Evolutionary conservation across 1,140 invertebrate genomes (phyloP), one percentile per base, ranked within the genome.

Genomic region (Mizuhopecten yessoensis): DNA sequence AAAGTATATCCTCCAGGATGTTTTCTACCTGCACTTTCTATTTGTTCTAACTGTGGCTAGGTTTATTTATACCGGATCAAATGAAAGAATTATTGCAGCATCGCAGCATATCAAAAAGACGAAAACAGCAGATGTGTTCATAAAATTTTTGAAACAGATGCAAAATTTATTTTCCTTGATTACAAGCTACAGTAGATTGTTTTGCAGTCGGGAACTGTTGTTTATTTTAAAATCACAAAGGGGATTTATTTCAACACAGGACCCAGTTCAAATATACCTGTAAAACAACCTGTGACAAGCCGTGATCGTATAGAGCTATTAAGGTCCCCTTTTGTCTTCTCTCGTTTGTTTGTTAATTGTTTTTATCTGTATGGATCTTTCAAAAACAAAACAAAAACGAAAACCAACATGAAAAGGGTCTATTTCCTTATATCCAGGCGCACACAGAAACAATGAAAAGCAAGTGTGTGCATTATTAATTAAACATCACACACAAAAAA

Each of bases 1-100:
- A 75, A 75, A 75, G n/a, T 75, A 29, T 75, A 75, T 75, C 57
- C 57, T 75, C 57, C 57, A n/a, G 57, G 57, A 75, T 75, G n/a
- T 49, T 13, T 20, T 20, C 5, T 49, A 23, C 20, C 1, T 75
- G 57, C 23, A 75, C 11, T 29, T 75, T 75, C 29, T 13, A 75
- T 75, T 75, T 75, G 57, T 29, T 29, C 57, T 75, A 29, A 5
- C 23, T 75, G 7, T 75, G n/a, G n/a, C 5, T 75, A 29, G 57
- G 57, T 75, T 75, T 75, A 75, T 75, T 75, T 29, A 75, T 75
- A 5, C n/a, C 29, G 57, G 57, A 75, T 75, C 57, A 75, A 75
- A 75, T 75, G 57, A 75, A 29, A 75, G 57, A 29, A 75, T 75
- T 75, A 75, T 29, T 75, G 57, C 57, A 75, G 23, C 57, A 75